Conservation (phyloP, 2,113 vertebrate species). For the Puffinus mauretanicus region DNA sequence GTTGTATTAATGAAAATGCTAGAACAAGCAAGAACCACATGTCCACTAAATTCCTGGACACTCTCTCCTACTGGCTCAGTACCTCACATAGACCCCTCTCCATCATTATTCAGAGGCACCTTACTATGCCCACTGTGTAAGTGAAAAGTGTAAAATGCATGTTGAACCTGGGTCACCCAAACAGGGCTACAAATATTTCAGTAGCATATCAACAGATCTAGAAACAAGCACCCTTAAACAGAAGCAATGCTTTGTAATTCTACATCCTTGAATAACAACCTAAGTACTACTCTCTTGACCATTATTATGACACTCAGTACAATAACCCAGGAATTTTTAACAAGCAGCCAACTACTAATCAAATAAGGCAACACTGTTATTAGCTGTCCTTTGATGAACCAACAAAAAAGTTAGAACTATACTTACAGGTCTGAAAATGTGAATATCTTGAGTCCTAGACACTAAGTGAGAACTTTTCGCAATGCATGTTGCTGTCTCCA, state of each 20-base stretch:
- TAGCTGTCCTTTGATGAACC: background rate
- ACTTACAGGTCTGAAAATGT: conserved; percentile 90
- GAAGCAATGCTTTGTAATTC: background rate
- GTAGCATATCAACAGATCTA: background rate
- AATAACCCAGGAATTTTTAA: background rate
- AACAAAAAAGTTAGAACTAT: background rate
- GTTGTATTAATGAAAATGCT: background rate
- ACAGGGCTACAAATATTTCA: background rate
- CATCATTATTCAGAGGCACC: background rate
- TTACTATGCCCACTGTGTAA: background rate
- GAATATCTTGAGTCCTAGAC: conserved; percentile 89
- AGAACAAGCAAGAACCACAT: background rate
- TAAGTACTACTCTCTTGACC: background rate
- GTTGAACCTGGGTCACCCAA: background rate
- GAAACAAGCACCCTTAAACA: background rate
- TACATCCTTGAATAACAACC: background rate
- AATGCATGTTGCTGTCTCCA: conserved; percentile 96
- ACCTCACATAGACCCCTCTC: background rate
- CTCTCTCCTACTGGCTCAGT: background rate
- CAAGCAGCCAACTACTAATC: background rate
- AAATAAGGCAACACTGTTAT: background rate
- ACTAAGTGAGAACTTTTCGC: conserved; percentile 97
- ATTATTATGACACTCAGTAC: background rate
- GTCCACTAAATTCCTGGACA: background rate
- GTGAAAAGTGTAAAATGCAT: rapidly evolving